Evolutionary conservation across 2,888 invertebrate species (phyloP).

Genomic region (Leptinotarsa peninsularis): DNA sequence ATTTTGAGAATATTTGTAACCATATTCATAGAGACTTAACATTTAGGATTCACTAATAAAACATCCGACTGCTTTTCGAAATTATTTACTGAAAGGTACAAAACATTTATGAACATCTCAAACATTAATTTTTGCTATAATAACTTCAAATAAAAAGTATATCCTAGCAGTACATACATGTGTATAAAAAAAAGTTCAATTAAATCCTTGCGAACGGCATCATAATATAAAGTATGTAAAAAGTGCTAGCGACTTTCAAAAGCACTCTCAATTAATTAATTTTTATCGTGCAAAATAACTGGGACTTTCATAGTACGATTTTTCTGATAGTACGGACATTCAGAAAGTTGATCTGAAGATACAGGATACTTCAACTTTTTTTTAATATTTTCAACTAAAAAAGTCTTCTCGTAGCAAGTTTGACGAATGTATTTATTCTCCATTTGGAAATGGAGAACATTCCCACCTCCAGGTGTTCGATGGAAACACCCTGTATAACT

Average conservation of each 20-base stretch:
- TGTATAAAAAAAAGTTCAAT: background rate
- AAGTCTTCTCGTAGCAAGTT: too few relatives aligned
- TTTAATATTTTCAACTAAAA: too few relatives aligned
- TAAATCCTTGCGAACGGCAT: background rate
- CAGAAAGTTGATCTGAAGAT: too few relatives aligned
- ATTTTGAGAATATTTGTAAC: background rate
- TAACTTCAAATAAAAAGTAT: conserved; percentile 5
- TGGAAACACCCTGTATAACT: too few relatives aligned
- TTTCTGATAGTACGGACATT: too few relatives aligned
- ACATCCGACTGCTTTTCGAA: background rate
- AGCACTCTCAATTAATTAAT: too few relatives aligned
- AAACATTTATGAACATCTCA: conserved; percentile 21
- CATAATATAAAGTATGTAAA: background rate
- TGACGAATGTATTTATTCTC: too few relatives aligned
- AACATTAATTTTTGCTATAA: background rate
- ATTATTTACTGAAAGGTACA: conserved; percentile 28
- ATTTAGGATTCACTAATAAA: conserved; percentile 52
- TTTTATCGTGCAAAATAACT: too few relatives aligned
- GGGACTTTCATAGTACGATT: too few relatives aligned
- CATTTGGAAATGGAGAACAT: too few relatives aligned
- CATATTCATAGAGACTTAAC: background rate
- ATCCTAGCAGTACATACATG: conserved; percentile 6
- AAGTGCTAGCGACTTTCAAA: background rate
- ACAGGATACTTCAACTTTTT: too few relatives aligned
- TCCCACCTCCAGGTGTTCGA: too few relatives aligned